A percentile compares a stretch with the other conserved stretches of the same genome.
These are phyloP conservation scores for Eunapius fragilis DNA, from an alignment of 37 sponge, comb jelly and placozoan species.

Conservation along the genomic window DNA sequence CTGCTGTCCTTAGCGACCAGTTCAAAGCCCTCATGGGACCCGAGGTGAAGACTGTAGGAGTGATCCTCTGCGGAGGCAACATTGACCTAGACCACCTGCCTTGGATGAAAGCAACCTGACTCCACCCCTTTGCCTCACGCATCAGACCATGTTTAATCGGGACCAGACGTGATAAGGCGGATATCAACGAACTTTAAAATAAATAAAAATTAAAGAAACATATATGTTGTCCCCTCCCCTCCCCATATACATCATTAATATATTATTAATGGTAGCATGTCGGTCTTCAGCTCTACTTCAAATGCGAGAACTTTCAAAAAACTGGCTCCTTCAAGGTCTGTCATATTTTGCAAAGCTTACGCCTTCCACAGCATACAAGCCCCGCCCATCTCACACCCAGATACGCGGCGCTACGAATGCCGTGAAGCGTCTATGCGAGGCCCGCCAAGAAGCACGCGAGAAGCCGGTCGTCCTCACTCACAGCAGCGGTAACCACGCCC, in stretches of 20 bases:
- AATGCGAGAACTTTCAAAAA: slow-evolving; percentile 90
- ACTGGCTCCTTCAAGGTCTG: slow-evolving; percentile 84
- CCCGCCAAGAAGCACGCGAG: background rate
- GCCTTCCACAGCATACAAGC: background rate
- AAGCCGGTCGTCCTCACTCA: slow-evolving; percentile 69
- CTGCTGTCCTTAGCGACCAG: background rate
- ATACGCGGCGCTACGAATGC: slow-evolving; percentile 80
- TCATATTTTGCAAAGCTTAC: background rate
- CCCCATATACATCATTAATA: too few relatives aligned
- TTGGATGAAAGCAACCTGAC: slow-evolving; percentile 34
- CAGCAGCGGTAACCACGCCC: slow-evolving; percentile 88
- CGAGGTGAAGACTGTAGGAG: slow-evolving; percentile 61
- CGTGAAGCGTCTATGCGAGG: slow-evolving; percentile 20
- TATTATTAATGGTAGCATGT: too few relatives aligned
- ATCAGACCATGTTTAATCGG: too few relatives aligned
- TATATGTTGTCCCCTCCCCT: too few relatives aligned
- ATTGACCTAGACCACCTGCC: slow-evolving; percentile 12
- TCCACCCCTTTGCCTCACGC: too few relatives aligned
- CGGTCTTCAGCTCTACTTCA: slow-evolving; percentile 71
- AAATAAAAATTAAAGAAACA: too few relatives aligned
- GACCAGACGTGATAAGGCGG: too few relatives aligned
- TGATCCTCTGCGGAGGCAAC: too few relatives aligned
- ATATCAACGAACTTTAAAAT: too few relatives aligned
- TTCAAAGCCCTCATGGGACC: slow-evolving; percentile 50
- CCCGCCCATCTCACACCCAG: slow-evolving; percentile 13